Evolutionary conservation across 1,140 invertebrate genomes (phyloP).

Genomic region (Pachyrhynchus sulphureomaculatus): DNA sequence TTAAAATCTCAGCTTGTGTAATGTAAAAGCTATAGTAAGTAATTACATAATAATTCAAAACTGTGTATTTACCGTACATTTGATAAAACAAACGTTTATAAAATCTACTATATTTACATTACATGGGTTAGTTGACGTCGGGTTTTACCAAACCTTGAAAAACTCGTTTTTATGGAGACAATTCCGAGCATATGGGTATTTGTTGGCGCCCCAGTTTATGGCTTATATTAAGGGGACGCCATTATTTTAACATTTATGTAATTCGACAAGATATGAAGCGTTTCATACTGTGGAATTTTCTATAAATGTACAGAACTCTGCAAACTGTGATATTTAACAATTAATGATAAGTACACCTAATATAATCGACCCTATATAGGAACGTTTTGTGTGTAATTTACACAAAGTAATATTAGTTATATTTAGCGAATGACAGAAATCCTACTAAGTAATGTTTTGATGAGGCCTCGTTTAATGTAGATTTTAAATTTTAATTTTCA

Average conservation of each 20-base stretch:
- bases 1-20: no score
- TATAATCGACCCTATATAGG: conserved; percentile 43
- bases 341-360: conserved; percentile 40
- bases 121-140: neutral
- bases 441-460: conserved; percentile 37
- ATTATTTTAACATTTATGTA: neutral
- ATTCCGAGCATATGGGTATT: neutral
- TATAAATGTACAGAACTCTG: conserved; percentile 19
- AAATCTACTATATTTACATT: no score
- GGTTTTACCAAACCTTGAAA: neutral
- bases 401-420: conserved; percentile 38
- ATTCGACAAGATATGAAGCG: neutral
- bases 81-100: no score
- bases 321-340: conserved; percentile 37
- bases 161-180: neutral
- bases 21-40: no score
- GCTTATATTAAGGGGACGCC: neutral
- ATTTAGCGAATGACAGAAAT: conserved; percentile 17
- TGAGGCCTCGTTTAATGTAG: conserved; percentile 41
- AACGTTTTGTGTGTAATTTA: conserved; percentile 43
- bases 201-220: neutral
- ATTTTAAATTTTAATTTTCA: conserved; percentile 34
- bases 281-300: conserved; percentile 5
- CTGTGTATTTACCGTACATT: no score
- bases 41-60: no score